These are phyloP conservation scores for Ochropleura leucogaster DNA, from an alignment of 2,888 invertebrate genomes.

Conservation along the genomic window DNA sequence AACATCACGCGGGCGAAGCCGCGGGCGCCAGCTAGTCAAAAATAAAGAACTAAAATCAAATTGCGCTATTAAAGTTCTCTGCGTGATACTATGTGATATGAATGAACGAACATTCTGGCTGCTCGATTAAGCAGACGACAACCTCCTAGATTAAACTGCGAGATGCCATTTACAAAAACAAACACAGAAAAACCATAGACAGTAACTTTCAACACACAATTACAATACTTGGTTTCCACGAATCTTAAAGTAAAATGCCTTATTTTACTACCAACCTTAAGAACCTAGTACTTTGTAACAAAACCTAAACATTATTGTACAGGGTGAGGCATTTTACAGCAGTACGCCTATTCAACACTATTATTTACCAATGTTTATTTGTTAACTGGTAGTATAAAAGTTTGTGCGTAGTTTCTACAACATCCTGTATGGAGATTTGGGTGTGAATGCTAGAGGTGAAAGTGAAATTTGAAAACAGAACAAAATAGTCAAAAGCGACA, in stretches of 20 bases:
- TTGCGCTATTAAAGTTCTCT: no score
- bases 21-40: no score
- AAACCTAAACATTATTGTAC: conserved; percentile 27
- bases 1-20: no score
- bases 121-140: no score
- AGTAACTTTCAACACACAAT: not conserved
- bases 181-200: no score
- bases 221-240: not conserved
- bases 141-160: no score
- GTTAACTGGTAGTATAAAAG: conserved; percentile 29
- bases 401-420: conserved; percentile 23
- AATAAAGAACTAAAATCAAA: no score
- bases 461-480: not conserved
- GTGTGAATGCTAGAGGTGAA: not conserved
- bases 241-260: conserved; percentile 9
- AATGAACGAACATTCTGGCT: no score
- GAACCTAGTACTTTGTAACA: conserved; percentile 15
- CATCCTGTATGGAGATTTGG: conserved; percentile 27
- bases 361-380: conserved; percentile 35
- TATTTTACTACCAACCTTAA: conserved; percentile 24
- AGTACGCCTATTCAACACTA: conserved; percentile 9
- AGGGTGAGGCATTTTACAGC: conserved; percentile 39
- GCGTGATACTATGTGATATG: no score
- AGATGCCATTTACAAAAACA: no score
- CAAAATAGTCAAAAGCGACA: not conserved